Evolutionary conservation across 2,113 vertebrate genomes (phyloP).

Genomic region (Thinocorus orbignyianus): DNA sequence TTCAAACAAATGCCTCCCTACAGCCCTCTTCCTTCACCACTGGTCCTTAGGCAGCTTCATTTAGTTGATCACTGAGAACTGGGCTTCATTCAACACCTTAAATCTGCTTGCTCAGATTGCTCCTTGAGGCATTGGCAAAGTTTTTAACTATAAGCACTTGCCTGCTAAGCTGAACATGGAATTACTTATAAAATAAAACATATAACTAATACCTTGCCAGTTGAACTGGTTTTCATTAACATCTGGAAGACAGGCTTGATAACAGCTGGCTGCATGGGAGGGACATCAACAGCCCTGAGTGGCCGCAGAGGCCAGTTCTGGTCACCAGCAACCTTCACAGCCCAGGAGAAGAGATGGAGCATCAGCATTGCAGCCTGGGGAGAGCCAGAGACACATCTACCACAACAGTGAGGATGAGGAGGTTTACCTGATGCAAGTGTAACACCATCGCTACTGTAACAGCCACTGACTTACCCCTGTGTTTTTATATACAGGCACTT

Average conservation of each 20-base stretch:
- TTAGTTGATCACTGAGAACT: neutral
- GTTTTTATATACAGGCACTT: neutral
- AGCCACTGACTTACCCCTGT: neutral
- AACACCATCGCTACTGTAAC: neutral
- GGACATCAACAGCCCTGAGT: neutral
- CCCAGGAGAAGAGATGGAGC: neutral
- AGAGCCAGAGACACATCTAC: neutral
- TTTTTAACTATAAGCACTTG: neutral
- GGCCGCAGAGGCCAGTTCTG: rapidly evolving
- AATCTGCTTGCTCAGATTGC: neutral
- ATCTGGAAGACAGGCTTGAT: neutral
- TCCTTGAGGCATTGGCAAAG: neutral
- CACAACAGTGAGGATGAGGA: neutral
- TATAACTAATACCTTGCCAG: neutral
- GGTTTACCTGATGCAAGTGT: neutral
- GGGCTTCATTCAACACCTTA: neutral
- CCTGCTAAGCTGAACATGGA: neutral
- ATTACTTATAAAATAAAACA: neutral
- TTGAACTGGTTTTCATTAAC: neutral
- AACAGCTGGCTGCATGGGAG: neutral
- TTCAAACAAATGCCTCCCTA: neutral
- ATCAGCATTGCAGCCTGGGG: rapidly evolving
- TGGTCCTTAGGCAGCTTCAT: neutral
- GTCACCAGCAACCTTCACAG: neutral
- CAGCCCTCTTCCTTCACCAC: neutral